Evolutionary conservation across 2,888 invertebrate genomes (phyloP).

Genomic region (Encarsia formosa): DNA sequence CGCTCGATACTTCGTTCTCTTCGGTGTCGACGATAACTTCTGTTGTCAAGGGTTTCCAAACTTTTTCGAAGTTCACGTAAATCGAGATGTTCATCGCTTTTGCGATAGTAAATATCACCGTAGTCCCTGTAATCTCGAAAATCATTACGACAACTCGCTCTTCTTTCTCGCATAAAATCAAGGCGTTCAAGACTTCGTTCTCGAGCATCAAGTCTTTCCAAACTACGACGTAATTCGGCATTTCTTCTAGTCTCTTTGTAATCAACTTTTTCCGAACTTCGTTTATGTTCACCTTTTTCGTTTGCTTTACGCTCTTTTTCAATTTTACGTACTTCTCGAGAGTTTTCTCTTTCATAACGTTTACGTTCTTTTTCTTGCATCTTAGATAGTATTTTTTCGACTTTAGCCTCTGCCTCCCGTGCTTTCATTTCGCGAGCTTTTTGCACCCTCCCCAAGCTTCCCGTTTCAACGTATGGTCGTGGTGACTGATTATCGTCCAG

Average conservation of each 20-base stretch:
- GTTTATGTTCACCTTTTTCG: constrained; percentile 36
- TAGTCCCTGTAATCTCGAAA: constrained; percentile 32
- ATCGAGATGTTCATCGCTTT: constrained; percentile 41
- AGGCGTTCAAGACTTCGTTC: constrained; percentile 38
- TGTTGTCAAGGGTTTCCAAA: constrained; percentile 35
- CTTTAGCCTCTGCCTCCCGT: constrained; percentile 35
- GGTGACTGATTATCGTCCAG: constrained; percentile 39
- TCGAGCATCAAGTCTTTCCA: constrained; percentile 40
- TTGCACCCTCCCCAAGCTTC: constrained; percentile 44
- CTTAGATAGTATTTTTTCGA: constrained; percentile 36
- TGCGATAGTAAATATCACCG: too few species aligned
- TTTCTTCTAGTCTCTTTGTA: constrained; percentile 36
- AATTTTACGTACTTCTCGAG: constrained; percentile 35
- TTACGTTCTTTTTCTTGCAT: constrained; percentile 41
- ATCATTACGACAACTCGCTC: constrained; percentile 30
- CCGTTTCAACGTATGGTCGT: constrained; percentile 41
- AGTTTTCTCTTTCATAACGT: constrained; percentile 41
- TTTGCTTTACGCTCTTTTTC: constrained; percentile 38
- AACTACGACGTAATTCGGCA: constrained; percentile 40
- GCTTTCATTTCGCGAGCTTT: constrained; percentile 37
- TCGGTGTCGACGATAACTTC: constrained; percentile 18
- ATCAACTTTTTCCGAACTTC: constrained; percentile 35
- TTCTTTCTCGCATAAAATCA: constrained; percentile 33
- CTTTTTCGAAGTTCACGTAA: constrained; percentile 37
- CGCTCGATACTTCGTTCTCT: constrained; percentile 40